Base-by-base conservation (phyloP, 2,113 vertebrate genomes). In the Erpornis zantholeuca region DNA sequence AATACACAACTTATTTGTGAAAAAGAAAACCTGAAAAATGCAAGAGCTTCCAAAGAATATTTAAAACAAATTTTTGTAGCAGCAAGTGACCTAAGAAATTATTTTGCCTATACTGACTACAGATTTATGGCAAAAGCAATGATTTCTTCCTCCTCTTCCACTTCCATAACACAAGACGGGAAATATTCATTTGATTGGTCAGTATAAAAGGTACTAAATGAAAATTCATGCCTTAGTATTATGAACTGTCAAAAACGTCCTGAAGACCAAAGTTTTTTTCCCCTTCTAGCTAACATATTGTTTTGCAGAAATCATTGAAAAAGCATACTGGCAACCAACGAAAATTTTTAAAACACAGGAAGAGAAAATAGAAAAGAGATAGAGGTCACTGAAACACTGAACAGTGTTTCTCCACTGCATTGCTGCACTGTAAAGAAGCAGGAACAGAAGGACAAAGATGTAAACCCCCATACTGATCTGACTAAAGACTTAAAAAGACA, bases 261-360 rank as follows among this genome's bases (percentile, higher is more conserved):
- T 52, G 10, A 86, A 75, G 15, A 83, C 49, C 15, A 53, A 35
- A 47, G 1, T 4, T 27, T 53, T 85, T 81, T 86, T 35, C 47
- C 9, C 9, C 9, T 79, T 73, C 7, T 40, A 60, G 38, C 12
- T 61, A 78, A 82, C 1, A 0, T 38, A 47, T 28, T 0, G 3
- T 76, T 29, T 86, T 86, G 23, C 7, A 90, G 35, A 92, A 49
- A 45, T 57, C 8, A 31, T 31, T 86, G 63, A 66, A 81, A 73
- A 90, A 57, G 5, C 13, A n/a, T 64, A 38, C 11, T 0, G 1
- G 31, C 4, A 63, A 79, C 6, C 22, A 63, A 6, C 20, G 13
- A 54, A 88, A 42, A 70, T 15, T 0, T 9, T 20, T 17, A 31
- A 83, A 85, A 73, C 3, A 17, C 50, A 6, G 56, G 18, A 64